Base-by-base conservation (phyloP, 1,140 invertebrate species). In the Drosophila orena region DNA sequence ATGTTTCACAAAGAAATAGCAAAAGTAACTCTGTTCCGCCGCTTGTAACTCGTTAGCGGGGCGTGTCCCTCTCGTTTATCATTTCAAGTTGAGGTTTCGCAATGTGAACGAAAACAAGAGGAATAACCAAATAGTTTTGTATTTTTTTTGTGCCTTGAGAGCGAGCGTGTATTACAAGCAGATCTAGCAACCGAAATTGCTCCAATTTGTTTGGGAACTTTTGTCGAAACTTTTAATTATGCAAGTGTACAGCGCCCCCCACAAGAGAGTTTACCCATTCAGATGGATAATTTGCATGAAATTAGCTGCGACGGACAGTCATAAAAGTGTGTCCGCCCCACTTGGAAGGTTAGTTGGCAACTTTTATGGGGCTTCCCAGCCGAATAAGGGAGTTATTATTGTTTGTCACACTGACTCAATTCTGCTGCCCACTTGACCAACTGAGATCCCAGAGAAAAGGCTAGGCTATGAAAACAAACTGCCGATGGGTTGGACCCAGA, bases 381-480 rank as follows among this genome's bases (percentile, higher is more conserved):
- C 66, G 66, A 77, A 64, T 58, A 72, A 64, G 77, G 70, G 52
- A 83, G 83, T 69, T 79, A 89, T 69, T 79, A 77, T 89, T 88
- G 84, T 88, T 86, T 86, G 83, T 86, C 83, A 88, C 83, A 89
- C 84, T 86, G 84, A 89, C 83, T 89, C 76, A 88, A 77, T 88
- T 86, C 77, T 66, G 62, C 78, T 59, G 72, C 68, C 70, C 79
- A 86, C 79, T 86, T 86, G 83, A 86, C 83, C 83, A 86, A 86
- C 79, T 88, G 52, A 64, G 43, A 57, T 68, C 46, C 43, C 20
- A 46, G 20, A 14, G 6, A 44, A 34, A 22, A 52, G 59, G 20
- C 40, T 50, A 52, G 59, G 20, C 40, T 50, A 27, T 20, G 30
- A 47, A 15, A 22, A 61, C 17, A 43, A 22, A 60, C 22, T 15